Percentiles rank a stretch among this genome's conserved stretches.
Conservation (phyloP, 2,113 vertebrate species). For the Agelaius phoeniceus region DNA sequence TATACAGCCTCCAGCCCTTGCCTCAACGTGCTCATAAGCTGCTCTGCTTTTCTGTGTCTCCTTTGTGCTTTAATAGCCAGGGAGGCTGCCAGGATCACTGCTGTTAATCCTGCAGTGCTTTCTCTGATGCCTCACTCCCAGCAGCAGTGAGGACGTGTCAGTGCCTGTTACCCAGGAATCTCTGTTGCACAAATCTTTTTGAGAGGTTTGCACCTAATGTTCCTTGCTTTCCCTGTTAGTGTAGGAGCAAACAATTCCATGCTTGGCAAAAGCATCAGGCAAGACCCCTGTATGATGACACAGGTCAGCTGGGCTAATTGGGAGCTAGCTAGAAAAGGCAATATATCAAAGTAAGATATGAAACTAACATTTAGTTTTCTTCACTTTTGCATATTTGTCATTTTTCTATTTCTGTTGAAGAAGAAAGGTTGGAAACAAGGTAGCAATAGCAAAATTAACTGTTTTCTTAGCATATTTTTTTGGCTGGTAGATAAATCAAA, state of each 20-base stretch:
- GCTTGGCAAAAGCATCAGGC: not conserved
- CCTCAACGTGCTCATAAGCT: not conserved
- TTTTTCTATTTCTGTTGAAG: not conserved
- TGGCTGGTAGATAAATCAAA: not conserved
- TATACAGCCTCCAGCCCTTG: not conserved
- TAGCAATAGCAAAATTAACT: not conserved
- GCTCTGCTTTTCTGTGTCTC: not conserved
- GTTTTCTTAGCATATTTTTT: not conserved
- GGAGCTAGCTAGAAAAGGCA: not conserved
- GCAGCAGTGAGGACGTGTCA: not conserved
- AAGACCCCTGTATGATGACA: not conserved
- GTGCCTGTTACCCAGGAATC: slow-evolving; percentile 25
- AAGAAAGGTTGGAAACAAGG: not conserved
- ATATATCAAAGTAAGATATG: not conserved
- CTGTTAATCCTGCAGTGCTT: not conserved
- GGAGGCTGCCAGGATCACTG: slow-evolving; percentile 1
- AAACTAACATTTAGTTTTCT: not conserved
- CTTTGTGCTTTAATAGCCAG: not conserved
- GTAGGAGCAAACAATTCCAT: not conserved
- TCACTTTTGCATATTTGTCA: not conserved
- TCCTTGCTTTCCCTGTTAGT: not conserved
- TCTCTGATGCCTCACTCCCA: not conserved
- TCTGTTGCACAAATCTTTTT: not conserved
- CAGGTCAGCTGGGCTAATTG: not conserved
- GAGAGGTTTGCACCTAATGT: not conserved